Conservation (phyloP, 2,113 vertebrate species). For the Hemicordylus capensis region DNA sequence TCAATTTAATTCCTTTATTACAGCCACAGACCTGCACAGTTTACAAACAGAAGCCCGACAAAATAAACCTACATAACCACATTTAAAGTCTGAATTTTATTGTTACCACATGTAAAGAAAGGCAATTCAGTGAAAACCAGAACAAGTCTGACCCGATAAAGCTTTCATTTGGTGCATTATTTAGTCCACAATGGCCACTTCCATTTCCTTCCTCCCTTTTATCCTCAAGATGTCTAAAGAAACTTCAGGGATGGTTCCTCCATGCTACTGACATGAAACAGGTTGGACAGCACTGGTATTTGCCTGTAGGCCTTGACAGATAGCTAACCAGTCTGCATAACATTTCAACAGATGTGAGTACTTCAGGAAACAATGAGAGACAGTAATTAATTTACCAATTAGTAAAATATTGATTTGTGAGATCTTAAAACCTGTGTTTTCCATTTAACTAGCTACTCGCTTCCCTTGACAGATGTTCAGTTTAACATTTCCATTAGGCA, state of each 20-base stretch:
- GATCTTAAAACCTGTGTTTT: slow-evolving; percentile 61
- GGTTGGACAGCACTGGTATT: slow-evolving; percentile 6
- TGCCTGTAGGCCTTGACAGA: slow-evolving; percentile 23
- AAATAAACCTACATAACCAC: no score
- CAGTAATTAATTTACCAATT: slow-evolving; percentile 74
- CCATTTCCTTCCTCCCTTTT: neutral
- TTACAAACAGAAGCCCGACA: no score
- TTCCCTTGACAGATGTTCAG: slow-evolving; percentile 57
- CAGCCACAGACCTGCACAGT: no score
- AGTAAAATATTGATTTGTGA: slow-evolving; percentile 64
- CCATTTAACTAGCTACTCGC: slow-evolving; percentile 61
- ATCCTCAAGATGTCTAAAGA: neutral
- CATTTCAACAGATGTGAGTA: slow-evolving; percentile 58
- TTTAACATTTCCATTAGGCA: slow-evolving; percentile 52
- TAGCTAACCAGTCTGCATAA: slow-evolving; percentile 50
- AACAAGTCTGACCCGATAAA: neutral
- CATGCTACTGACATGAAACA: slow-evolving; percentile 12
- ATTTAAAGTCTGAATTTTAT: neutral
- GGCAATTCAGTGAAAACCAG: neutral
- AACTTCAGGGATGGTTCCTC: neutral
- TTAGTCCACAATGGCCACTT: neutral
- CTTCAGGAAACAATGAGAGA: slow-evolving; percentile 62
- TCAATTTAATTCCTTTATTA: no score
- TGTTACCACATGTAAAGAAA: neutral
- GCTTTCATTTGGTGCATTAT: neutral